A percentile compares a stretch with the other conserved stretches of the same genome.
phyloP scores from a whole-genome alignment of 2,888 invertebrate species.

The Drosophila atripex region DNA sequence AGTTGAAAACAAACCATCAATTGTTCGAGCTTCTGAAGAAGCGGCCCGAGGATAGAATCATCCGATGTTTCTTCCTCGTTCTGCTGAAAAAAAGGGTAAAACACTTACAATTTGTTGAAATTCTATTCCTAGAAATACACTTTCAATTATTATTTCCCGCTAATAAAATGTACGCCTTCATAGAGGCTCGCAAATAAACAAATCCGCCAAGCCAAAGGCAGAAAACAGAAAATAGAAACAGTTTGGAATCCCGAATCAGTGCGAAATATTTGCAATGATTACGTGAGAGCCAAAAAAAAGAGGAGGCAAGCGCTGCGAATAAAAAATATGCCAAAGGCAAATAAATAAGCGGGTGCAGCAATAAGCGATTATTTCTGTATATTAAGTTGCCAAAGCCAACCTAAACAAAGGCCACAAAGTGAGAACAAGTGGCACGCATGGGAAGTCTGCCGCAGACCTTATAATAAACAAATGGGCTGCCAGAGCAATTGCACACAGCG shows the following conservation, averaged over 20 bases:
- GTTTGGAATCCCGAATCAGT: slow-evolving; percentile 46
- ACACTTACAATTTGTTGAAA: slow-evolving; percentile 59
- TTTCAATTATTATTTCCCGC: slow-evolving; percentile 68
- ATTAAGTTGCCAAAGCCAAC: slow-evolving; percentile 52
- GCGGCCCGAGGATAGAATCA: slow-evolving; percentile 21
- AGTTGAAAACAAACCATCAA: slow-evolving; percentile 59
- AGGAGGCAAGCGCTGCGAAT: slow-evolving; percentile 15
- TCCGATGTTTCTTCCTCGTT: slow-evolving; percentile 42
- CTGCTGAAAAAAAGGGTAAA: slow-evolving; percentile 35
- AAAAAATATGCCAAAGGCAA: slow-evolving; percentile 27
- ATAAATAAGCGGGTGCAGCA: slow-evolving; percentile 34
- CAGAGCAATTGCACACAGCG: slow-evolving; percentile 69
- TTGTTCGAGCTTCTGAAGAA: slow-evolving; percentile 49
- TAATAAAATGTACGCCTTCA: slow-evolving; percentile 37
- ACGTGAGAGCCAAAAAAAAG: slow-evolving; percentile 45
- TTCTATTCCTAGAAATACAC: slow-evolving; percentile 64
- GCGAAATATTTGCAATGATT: slow-evolving; percentile 64
- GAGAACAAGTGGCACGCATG: slow-evolving; percentile 68
- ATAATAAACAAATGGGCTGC: slow-evolving; percentile 75
- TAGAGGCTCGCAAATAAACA: slow-evolving; percentile 46
- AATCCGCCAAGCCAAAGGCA: slow-evolving; percentile 10
- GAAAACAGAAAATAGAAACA: slow-evolving; percentile 28
- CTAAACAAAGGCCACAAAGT: slow-evolving; percentile 34
- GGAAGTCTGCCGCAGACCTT: slow-evolving; percentile 67
- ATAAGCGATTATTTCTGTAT: slow-evolving; percentile 38